Evolutionary conservation across 2,113 vertebrate species (phyloP).

Genomic region (Erinaceus europaeus): DNA sequence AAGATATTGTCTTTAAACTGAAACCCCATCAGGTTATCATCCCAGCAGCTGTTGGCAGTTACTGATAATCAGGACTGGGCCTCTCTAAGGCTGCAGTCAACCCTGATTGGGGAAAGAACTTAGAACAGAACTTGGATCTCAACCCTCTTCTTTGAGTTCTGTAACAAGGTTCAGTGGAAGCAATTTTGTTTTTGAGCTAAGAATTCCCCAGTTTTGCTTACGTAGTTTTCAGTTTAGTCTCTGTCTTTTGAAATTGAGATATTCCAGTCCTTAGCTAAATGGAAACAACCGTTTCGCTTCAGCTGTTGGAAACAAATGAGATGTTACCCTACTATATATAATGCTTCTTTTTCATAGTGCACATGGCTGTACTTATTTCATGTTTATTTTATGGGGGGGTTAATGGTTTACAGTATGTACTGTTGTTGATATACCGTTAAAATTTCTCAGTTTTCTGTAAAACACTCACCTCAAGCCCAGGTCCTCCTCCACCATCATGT

Average conservation of each 20-base stretch:
- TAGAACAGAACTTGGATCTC: neutral
- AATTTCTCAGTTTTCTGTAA: no score
- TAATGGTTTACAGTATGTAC: no score
- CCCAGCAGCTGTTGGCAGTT: no score
- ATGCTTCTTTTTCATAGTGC: neutral
- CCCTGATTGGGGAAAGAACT: neutral
- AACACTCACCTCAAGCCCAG: no score
- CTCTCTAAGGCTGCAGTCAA: neutral
- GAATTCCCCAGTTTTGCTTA: neutral
- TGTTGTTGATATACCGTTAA: no score
- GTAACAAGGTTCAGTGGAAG: neutral
- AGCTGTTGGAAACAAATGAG: neutral
- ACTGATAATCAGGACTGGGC: neutral
- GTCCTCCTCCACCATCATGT: no score
- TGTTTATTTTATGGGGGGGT: no score
- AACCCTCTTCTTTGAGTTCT: neutral
- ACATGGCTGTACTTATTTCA: neutral
- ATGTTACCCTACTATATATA: neutral
- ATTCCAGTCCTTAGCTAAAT: neutral
- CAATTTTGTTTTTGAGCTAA: neutral
- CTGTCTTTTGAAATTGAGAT: neutral
- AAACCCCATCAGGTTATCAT: neutral
- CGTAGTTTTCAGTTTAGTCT: neutral
- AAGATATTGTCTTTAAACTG: neutral
- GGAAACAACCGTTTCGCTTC: neutral